phyloP scores from a whole-genome alignment of 2,113 vertebrate genomes.

The Semnopithecus entellus region DNA sequence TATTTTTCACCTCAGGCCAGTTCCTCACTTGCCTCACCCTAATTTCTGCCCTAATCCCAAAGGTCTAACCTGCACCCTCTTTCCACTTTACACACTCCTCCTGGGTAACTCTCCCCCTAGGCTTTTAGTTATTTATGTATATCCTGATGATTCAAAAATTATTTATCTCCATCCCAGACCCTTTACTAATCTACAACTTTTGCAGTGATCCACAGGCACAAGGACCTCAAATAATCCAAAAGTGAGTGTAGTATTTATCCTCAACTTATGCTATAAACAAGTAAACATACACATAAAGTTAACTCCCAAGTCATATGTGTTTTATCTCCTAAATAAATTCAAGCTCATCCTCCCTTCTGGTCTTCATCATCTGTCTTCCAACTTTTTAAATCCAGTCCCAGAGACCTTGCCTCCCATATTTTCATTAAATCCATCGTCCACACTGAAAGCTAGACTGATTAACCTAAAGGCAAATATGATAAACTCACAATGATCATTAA shows the following conservation, averaged over 20 bases:
- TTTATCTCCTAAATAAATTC: not conserved
- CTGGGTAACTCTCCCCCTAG: not conserved
- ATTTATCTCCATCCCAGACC: not conserved
- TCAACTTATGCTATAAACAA: not conserved
- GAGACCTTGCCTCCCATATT: not conserved
- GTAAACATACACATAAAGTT: not conserved
- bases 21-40: not conserved
- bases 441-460: not conserved
- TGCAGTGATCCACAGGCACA: not conserved
- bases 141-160: not conserved
- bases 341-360: not conserved
- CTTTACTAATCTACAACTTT: not conserved
- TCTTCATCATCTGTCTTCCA: not conserved
- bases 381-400: not conserved
- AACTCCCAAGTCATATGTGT: not conserved
- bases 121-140: not conserved
- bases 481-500: not conserved
- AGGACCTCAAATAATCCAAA: not conserved
- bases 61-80: not conserved
- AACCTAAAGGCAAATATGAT: not conserved
- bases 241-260: not conserved
- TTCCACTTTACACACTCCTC: not conserved
- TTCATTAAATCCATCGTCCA: not conserved
- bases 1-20: not conserved
- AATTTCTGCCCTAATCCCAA: not conserved